Percentiles rank a stretch among this genome's conserved stretches.
These are phyloP conservation scores for Anarrhichthys ocellatus DNA, from an alignment of 2,113 vertebrate species.

Conservation along the genomic window DNA sequence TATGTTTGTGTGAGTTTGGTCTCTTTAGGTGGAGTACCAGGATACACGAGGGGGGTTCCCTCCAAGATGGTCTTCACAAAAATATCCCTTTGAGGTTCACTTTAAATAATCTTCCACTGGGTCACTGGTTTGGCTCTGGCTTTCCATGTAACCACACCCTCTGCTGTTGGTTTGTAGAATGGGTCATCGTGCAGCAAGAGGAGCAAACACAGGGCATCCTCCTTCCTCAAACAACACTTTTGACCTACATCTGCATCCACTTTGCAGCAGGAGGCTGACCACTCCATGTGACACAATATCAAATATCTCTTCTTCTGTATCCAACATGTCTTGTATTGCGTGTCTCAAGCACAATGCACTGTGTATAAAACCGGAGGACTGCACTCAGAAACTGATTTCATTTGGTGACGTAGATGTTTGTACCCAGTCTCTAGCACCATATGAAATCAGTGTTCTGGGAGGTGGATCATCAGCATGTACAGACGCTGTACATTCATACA, in stretches of 20 bases:
- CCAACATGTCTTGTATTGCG: neutral
- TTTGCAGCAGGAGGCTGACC: neutral
- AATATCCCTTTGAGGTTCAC: constrained; percentile 36
- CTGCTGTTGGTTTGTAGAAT: constrained; percentile 58
- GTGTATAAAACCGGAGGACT: constrained; percentile 36
- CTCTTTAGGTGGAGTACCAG: constrained; percentile 19
- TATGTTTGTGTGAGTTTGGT: constrained; percentile 1
- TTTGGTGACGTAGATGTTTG: constrained; percentile 84
- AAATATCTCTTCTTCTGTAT: neutral
- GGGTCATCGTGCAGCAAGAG: neutral
- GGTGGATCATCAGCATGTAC: constrained; percentile 66
- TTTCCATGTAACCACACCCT: constrained; percentile 51
- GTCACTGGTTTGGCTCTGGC: constrained; percentile 5
- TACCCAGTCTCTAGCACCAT: constrained; percentile 84
- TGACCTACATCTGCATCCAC: constrained; percentile 27
- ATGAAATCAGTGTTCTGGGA: constrained; percentile 86
- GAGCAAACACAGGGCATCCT: constrained; percentile 5
- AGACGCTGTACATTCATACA: constrained; percentile 38
- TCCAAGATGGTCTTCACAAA: constrained; percentile 13
- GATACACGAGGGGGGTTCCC: constrained; percentile 27
- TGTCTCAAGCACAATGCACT: neutral
- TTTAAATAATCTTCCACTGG: constrained; percentile 3
- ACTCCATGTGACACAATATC: neutral
- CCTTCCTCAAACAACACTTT: constrained; percentile 8
- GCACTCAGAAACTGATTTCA: constrained; percentile 84